Conservation (phyloP, 2,888 invertebrate genomes). For the Parnassius smintheus region DNA sequence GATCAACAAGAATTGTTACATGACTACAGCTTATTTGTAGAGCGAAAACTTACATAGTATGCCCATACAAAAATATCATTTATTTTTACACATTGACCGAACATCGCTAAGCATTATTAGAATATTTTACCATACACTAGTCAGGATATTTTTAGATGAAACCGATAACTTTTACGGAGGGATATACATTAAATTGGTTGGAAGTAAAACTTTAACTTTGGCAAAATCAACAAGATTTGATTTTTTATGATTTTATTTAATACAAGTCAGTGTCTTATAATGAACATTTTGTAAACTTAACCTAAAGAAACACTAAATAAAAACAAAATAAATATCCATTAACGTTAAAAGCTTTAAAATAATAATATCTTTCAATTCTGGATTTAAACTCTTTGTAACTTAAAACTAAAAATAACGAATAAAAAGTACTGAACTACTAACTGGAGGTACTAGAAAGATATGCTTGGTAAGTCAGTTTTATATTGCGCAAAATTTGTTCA, state of each 20-base stretch:
- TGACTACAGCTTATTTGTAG: conserved; percentile 46
- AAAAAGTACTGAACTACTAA: conserved; percentile 49
- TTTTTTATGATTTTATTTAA: conserved; percentile 19
- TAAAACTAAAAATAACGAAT: conserved; percentile 72
- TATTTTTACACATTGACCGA: conserved; percentile 68
- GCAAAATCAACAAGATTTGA: conserved; percentile 40
- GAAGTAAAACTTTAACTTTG: conserved; percentile 43
- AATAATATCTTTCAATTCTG: conserved; percentile 77
- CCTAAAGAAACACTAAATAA: conserved; percentile 34
- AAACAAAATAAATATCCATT: conserved; percentile 67
- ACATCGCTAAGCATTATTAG: conserved; percentile 64
- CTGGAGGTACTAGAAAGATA: conserved; percentile 41
- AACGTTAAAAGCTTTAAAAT: conserved; percentile 56
- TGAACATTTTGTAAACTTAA: conserved; percentile 29
- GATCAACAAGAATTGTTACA: conserved; percentile 9
- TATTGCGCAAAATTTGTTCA: conserved; percentile 1
- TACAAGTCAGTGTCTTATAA: too few relatives aligned
- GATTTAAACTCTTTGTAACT: conserved; percentile 67
- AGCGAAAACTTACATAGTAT: conserved; percentile 65
- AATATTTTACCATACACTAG: conserved; percentile 23
- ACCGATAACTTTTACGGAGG: conserved; percentile 12
- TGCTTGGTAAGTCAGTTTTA: conserved; percentile 21
- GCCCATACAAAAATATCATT: conserved; percentile 78
- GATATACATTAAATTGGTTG: neutral
- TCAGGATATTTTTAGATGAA: conserved; percentile 2